Evolutionary conservation across 2,797 vertebrate genomes (phyloP).

Genomic region (Pseudochaenichthys georgianus): DNA sequence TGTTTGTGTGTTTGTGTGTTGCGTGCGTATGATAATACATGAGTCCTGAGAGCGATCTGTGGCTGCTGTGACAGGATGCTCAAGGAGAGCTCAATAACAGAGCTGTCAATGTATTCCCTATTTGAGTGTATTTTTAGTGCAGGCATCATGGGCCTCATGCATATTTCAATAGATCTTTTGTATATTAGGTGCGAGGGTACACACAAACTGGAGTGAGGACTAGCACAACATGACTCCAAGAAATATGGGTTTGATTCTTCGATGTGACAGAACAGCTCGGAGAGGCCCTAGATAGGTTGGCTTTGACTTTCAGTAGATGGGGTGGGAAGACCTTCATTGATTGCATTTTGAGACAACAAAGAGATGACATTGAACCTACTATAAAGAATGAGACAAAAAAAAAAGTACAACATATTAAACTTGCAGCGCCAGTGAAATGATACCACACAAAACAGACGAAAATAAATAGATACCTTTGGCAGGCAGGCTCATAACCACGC

Average conservation of each 20-base stretch:
- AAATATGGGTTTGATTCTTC: constrained; percentile 88
- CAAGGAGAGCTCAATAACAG: constrained; percentile 92
- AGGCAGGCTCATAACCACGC: constrained; percentile 14
- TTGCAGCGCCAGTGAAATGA: constrained; percentile 64
- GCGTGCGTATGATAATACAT: constrained; percentile 78
- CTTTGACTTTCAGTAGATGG: constrained; percentile 87
- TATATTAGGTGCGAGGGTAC: constrained; percentile 86
- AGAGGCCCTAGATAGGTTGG: constrained; percentile 80
- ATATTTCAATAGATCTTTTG: constrained; percentile 91
- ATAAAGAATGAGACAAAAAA: constrained; percentile 65
- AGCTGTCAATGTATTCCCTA: constrained; percentile 91
- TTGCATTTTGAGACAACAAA: constrained; percentile 86
- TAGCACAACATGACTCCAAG: constrained; percentile 87
- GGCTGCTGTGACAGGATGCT: constrained; percentile 82
- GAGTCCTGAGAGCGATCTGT: constrained; percentile 76
- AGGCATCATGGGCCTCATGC: constrained; percentile 87
- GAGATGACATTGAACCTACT: constrained; percentile 84
- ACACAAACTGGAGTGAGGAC: constrained; percentile 84
- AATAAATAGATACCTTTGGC: constrained; percentile 66
- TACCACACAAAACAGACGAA: constrained; percentile 56
- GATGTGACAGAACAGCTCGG: constrained; percentile 88
- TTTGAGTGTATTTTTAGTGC: constrained; percentile 91
- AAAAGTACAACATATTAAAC: constrained; percentile 74
- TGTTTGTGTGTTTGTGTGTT: constrained; percentile 42
- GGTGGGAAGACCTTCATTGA: constrained; percentile 85